Conservation (phyloP, 2,888 invertebrate genomes). For the Artemia sp. region DNA sequence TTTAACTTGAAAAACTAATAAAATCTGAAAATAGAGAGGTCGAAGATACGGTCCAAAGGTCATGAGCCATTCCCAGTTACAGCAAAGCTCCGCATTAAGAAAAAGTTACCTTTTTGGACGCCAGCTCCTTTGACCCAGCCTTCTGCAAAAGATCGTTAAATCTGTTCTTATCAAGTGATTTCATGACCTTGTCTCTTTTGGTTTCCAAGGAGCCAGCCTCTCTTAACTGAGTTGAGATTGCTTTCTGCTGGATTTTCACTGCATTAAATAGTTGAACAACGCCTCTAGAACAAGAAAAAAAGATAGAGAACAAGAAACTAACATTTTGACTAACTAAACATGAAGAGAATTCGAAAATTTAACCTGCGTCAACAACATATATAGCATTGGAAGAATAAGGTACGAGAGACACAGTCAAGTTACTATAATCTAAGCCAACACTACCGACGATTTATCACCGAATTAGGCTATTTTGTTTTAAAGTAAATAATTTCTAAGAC, state of each 20-base stretch:
- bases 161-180: slow-evolving; percentile 53
- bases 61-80: slow-evolving; percentile 21
- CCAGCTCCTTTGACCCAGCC: slow-evolving; percentile 25
- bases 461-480: too few species aligned
- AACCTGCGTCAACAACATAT: too few species aligned
- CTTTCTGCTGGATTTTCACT: slow-evolving; percentile 65
- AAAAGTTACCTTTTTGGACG: slow-evolving; percentile 1
- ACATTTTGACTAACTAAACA: too few species aligned
- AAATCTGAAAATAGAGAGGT: too few species aligned
- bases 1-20: too few species aligned
- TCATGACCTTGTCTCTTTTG: slow-evolving; percentile 55
- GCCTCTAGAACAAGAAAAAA: slow-evolving; percentile 41
- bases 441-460: too few species aligned
- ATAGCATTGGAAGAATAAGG: neutral
- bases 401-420: neutral
- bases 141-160: slow-evolving; percentile 56
- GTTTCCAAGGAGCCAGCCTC: slow-evolving; percentile 46
- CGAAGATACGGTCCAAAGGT: too few species aligned
- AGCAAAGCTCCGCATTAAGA: neutral
- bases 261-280: slow-evolving; percentile 85
- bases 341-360: too few species aligned
- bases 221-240: slow-evolving; percentile 48
- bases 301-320: too few species aligned
- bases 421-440: too few species aligned
- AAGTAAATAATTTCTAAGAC: too few species aligned